A percentile compares a stretch with the other conserved stretches of the same genome.
Evolutionary conservation across 2,797 vertebrate genomes (phyloP).

Genomic region (Anas capensis): DNA sequence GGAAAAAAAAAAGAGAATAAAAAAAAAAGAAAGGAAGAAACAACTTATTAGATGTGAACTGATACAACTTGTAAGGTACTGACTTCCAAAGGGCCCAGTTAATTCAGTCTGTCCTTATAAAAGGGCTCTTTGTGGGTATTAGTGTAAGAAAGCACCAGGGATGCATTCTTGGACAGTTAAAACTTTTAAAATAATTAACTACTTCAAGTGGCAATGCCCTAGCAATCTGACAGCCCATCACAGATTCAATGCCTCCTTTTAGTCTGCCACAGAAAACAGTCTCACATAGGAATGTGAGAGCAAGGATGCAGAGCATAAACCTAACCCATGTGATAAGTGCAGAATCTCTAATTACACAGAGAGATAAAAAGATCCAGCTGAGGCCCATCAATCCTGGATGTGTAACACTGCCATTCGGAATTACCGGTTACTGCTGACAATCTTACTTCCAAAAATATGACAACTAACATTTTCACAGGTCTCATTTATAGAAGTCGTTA

Average conservation of each 20-base stretch:
- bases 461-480: background rate
- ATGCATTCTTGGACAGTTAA: background rate
- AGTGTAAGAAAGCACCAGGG: background rate
- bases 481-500: background rate
- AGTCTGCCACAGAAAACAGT: background rate
- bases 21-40: background rate
- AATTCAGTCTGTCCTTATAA: background rate
- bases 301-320: background rate
- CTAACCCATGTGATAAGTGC: background rate
- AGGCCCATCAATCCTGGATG: conserved; percentile 1
- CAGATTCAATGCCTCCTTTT: background rate
- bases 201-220: background rate
- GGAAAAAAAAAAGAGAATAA: background rate
- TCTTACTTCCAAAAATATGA: background rate
- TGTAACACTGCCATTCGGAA: background rate
- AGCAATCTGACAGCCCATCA: background rate
- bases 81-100: background rate
- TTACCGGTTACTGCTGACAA: background rate
- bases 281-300: background rate
- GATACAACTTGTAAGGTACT: background rate
- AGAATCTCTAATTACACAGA: conserved; percentile 14
- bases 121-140: background rate
- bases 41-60: background rate
- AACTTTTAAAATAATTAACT: background rate
- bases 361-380: background rate